Percentiles rank a stretch among this genome's conserved stretches.
Evolutionary conservation across 2,113 vertebrate genomes (phyloP).

Genomic region (Danionella cerebrum): DNA sequence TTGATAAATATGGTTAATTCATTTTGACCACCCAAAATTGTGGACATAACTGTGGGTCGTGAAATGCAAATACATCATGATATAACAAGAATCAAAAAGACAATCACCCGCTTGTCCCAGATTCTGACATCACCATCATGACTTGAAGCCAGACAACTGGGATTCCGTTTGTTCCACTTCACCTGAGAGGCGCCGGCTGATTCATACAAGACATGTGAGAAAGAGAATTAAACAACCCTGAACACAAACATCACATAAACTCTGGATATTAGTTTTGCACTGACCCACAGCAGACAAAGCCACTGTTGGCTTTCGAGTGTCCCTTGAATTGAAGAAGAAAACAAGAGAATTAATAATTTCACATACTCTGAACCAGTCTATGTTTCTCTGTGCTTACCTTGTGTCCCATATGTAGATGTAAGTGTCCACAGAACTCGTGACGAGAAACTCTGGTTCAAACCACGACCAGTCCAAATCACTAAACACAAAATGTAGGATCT

Average conservation of each 20-base stretch:
- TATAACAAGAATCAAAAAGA: neutral
- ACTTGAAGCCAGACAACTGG: constrained; percentile 85
- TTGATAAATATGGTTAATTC: no score
- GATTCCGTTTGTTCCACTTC: constrained; percentile 94
- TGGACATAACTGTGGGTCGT: no score
- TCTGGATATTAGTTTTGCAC: constrained; percentile 46
- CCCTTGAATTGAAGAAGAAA: constrained; percentile 64
- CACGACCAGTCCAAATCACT: constrained; percentile 98
- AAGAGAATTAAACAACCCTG: neutral
- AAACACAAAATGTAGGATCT: neutral
- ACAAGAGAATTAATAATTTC: neutral
- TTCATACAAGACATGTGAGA: neutral
- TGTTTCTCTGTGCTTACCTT: constrained; percentile 68
- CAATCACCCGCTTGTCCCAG: constrained; percentile 92
- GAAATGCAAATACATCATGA: no score
- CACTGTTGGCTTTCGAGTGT: constrained; percentile 85
- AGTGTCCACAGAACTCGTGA: constrained; percentile 95
- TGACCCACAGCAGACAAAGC: constrained; percentile 90
- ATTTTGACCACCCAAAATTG: no score
- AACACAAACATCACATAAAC: neutral
- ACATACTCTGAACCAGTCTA: neutral
- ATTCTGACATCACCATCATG: constrained; percentile 94
- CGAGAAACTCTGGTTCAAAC: constrained; percentile 87
- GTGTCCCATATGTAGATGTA: constrained; percentile 99
- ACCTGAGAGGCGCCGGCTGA: constrained; percentile 97